Evolutionary conservation across 2,888 invertebrate species (phyloP).

Genomic region (Pammene fasciana): DNA sequence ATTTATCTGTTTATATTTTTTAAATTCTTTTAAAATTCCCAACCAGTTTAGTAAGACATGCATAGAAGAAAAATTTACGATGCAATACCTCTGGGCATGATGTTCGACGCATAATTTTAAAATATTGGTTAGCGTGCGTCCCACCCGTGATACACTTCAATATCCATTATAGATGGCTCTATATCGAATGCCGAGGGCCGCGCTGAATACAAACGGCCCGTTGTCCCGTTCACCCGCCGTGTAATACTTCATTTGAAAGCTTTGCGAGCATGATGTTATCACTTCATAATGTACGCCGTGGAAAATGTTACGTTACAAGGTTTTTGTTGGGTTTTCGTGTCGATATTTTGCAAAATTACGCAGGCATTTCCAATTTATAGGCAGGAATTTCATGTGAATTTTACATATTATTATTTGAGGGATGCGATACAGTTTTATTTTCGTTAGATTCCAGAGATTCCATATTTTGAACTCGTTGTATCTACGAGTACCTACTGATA

Average conservation of each 20-base stretch:
- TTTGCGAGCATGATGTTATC: constrained; percentile 63
- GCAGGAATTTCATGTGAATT: not conserved
- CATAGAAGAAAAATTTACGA: constrained; percentile 26
- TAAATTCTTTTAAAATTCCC: not conserved
- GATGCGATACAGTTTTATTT: not conserved
- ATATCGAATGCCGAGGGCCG: constrained; percentile 60
- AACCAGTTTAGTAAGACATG: not conserved
- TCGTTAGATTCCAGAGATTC: no score
- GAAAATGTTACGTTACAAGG: constrained; percentile 51
- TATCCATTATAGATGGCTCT: constrained; percentile 66
- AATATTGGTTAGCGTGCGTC: constrained; percentile 42
- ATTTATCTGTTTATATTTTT: not conserved
- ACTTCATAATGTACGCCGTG: constrained; percentile 56
- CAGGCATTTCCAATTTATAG: constrained; percentile 1
- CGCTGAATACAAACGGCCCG: constrained; percentile 71
- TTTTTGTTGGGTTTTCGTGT: constrained; percentile 32
- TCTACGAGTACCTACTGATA: no score
- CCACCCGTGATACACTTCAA: constrained; percentile 47
- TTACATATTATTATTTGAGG: not conserved
- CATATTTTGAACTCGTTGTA: no score
- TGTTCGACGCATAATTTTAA: constrained; percentile 39
- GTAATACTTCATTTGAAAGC: constrained; percentile 69
- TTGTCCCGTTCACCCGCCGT: constrained; percentile 56
- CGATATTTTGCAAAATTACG: constrained; percentile 23
- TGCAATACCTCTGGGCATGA: constrained; percentile 25